phyloP scores from a whole-genome alignment of 37 sponge, comb jelly and placozoan species.

The Ianthella basta region DNA sequence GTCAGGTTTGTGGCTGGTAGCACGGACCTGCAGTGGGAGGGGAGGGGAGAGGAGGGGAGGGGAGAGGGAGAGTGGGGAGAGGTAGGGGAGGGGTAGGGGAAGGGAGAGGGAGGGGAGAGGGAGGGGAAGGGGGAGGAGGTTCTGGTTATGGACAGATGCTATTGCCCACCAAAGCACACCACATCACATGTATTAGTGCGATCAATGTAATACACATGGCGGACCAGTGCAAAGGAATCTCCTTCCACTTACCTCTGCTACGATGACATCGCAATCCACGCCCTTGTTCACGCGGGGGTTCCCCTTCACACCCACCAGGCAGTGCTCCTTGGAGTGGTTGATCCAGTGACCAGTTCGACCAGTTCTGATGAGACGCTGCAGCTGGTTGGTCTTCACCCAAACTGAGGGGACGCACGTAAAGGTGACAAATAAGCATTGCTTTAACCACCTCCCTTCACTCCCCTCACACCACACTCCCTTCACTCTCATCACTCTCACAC shows the following conservation, averaged over 20 bases:
- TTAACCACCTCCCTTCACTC: too few species aligned
- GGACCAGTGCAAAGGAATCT: too few species aligned
- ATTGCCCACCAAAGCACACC: not conserved
- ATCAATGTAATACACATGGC: not conserved
- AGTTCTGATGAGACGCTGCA: slow-evolving; percentile 93
- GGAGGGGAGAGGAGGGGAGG: too few species aligned
- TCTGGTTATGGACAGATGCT: too few species aligned
- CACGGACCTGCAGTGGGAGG: slow-evolving; percentile 40
- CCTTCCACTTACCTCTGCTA: slow-evolving; percentile 76
- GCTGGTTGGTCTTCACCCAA: slow-evolving; percentile 99
- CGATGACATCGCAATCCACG: slow-evolving; percentile 92
- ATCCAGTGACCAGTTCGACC: slow-evolving; percentile 98
- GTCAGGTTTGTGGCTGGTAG: slow-evolving; percentile 95
- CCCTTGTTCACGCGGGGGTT: slow-evolving; percentile 76
- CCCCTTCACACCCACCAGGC: slow-evolving; percentile 94
- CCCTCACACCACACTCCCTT: too few species aligned
- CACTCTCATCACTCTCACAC: too few species aligned
- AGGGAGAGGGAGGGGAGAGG: too few species aligned
- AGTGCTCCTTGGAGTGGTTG: slow-evolving; percentile 98
- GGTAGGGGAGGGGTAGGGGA: too few species aligned
- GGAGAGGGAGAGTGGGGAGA: too few species aligned
- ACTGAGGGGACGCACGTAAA: not conserved
- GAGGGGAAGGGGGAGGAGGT: too few species aligned
- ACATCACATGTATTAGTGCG: not conserved
- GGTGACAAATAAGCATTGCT: too few species aligned